Base-by-base conservation (phyloP, 2,888 invertebrate genomes). In the Nomada flava region DNA sequence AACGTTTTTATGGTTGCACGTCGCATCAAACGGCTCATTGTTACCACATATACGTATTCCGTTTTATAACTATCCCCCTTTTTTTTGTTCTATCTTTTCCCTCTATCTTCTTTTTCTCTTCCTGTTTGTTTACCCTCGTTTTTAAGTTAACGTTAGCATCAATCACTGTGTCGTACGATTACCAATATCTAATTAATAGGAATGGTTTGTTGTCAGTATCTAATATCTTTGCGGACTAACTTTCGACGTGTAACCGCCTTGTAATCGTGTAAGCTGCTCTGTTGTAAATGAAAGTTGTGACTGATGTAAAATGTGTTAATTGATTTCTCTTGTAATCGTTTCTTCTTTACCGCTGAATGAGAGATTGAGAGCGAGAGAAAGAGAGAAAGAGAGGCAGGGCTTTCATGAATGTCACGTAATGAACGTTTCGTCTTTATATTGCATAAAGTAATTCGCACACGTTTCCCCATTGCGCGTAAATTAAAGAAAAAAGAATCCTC, bases 191-290 rank as follows among this genome's bases (percentile, higher is more conserved):
- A 74, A 73, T 79, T 67, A 69, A 82, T 88, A 88, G 77, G 83
- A 86, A 88, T 79, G 88, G 80, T 89, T 88, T 85, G 89, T 89
- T 82, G 82, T 85, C 84, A 86, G 81, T 84, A 86, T 76, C 83
- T 78, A 86, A 81, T 79, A 88, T 63, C 86, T 86, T 86, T 79
- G 88, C 84, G 81, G 86, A 88, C 84, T 85, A 88, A 88, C 76
- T 86, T 77, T 83, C 67, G 82, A 87, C 83, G 67, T 86, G 84
- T 84, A 83, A 88, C 75, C 84, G 84, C 83, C 87, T 88, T 84
- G 86, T 88, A 88, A 86, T 86, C 79, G 42, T 86, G 69, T 85
- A 84, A 85, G 82, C 74, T 76, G 76, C 82, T 89, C 82, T 83
- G 83, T 87, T 86, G 80, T 82, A 80, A 88, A 76, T 83, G 85